Base-by-base conservation (phyloP, 2,113 vertebrate species). In the Hiodon alosoides region DNA sequence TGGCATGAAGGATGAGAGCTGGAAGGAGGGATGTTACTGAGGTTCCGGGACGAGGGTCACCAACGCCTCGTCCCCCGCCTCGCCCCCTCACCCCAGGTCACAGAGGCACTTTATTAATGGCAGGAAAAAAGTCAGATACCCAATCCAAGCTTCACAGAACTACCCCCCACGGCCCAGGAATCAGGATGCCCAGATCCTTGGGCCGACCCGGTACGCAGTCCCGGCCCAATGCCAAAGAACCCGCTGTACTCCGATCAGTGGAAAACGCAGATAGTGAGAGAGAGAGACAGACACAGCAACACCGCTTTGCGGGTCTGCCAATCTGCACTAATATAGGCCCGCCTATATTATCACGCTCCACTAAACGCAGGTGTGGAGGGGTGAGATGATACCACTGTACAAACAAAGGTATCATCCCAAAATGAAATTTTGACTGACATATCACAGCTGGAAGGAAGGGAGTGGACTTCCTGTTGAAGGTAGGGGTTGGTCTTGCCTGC, bases 1-100 rank as follows among this genome's bases (percentile, higher is more conserved):
- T 74, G 86, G 85, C 31, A 79, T 93, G 67, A 94, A 93, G 90
- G 94, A 95, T 0, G 97, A 98, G 69, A 99, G 95, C 89, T 98
- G 96, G 96, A 96, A 95, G 85, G 97, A 98, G 78, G 96, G 97
- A 85, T 98, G 96, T 89, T 97, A 98, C 81, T 99, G 91, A 98
- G 85, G 80, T 83, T 83, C 80, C 61, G 78, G 84, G 86, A 86
- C 71, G 79, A 31, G 31, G 31, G 31, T 31, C 31, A 31, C 31
- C 31, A 31, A 31, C 31, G 31, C 31, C 31, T 31, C 31, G 2
- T 31, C 31, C 31, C 31, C 31, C 31, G 31, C 31, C 83, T 77
- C 82, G 77, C 84, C 86, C 87, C 75, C 79, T 87, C 90, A 89
- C 86, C 89, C 90, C 90, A 94, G 91, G 89, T 86, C 85, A 88